Base-by-base conservation (phyloP, 2,888 invertebrate genomes). In the Drosophila testacea region DNA sequence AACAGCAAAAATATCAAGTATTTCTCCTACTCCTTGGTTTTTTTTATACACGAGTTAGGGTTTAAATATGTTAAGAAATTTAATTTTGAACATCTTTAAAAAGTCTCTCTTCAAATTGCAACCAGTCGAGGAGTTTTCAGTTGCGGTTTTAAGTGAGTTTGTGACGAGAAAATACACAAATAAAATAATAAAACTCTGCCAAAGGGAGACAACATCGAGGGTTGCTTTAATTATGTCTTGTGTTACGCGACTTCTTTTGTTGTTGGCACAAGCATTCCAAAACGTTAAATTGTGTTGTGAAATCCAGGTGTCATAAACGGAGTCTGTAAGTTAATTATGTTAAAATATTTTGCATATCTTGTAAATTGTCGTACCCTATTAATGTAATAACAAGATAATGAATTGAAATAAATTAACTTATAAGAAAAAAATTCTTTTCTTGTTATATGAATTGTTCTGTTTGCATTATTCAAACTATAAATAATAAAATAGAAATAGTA, bases 121-220 rank as follows among this genome's bases (percentile, higher is more conserved):
- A 16, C 11, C n/a, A n/a, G 30, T 11, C 38, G 16, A 10, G 55
- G 13, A 16, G 44, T 34, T 36, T n/a, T 22, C 7, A n/a, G 32
- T 41, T 46, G 55, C 10, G 55, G 39, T 61, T 69, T 52, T 54
- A 74, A 81, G 79, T 74, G 81, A 81, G 71, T 81, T 66, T 50
- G 42, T 41, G 82, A 81, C 65, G 82, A 71, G 69, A 74, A 81
- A 74, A 87, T 84, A 63, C 51, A 60, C 44, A 81, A 69, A 69
- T 68, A 44, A 77, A 69, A 69, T 68, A 83, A 77, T 55, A 54
- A 73, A 75, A 78, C 59, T 70, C 63, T 57, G 48, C 52, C 61
- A 64, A 28, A 57, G 46, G 52, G 41, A 47, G 61, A 46, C 13
- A 41, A 30, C 52, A 46, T 64, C 32, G 30, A 54, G 57, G 38